Evolutionary conservation across 2,888 invertebrate genomes (phyloP), one percentile per base, ranked within the genome.

Genomic region (Globia sparganii): DNA sequence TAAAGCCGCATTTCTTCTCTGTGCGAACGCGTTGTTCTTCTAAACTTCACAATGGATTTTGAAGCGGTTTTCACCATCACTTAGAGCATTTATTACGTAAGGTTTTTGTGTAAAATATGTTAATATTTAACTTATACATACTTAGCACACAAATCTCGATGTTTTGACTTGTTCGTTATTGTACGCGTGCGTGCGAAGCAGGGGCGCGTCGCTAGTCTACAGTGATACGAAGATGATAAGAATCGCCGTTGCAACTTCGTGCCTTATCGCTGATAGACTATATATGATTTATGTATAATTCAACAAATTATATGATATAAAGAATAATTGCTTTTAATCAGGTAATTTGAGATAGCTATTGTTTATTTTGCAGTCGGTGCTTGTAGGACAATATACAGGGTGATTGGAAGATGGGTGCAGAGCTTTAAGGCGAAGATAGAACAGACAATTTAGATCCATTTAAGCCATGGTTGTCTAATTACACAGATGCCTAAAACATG

Each of bases 211-310:
- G 13, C 31, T 25, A 59, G 59, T 28, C 28, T n/a, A 61, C 37
- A 61, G 25, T 66, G 28, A 40, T 49, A 37, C 49, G 0, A 49
- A 34, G 0, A 46, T 31, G 53, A 25, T 74, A 15, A 37, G 5
- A 37, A 62, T 71, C 9, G 5, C n/a, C 40, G 15, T 3, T 70
- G 43, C 53, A 62, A 34, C 6, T 53, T 53, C 59, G 9, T 49
- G 21, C 37, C 43, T 62, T 71, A 80, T 77, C 77, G 28, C 43
- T 70, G 61, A 53, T 70, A 56, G 3, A 25, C 18, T 15, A 15
- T 64, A 80, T 56, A 64, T 46, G 31, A 61, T n/a, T n/a, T 66
- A n/a, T 46, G 25, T 46, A 1, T 9, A 25, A 43, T 66, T 46
- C 69, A 62, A 64, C 28, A 80, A 62, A 72, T 46, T 56, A 72